Percentiles rank a stretch among this genome's conserved stretches.
phyloP scores from a whole-genome alignment of 37 sponge, comb jelly and placozoan genomes.

The Crambe crambe region DNA sequence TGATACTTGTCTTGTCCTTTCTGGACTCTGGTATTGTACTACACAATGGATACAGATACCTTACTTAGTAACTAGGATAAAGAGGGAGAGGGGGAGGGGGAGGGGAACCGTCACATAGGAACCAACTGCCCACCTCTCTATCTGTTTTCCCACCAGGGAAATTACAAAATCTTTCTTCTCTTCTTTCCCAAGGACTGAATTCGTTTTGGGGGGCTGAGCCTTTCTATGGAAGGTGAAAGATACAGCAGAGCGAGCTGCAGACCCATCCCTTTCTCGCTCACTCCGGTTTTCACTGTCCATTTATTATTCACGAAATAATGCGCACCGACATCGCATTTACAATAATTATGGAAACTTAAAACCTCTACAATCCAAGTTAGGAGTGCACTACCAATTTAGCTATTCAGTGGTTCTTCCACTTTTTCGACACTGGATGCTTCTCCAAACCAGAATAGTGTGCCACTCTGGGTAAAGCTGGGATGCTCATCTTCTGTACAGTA shows the following conservation, averaged over 20 bases:
- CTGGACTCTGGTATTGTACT: background rate
- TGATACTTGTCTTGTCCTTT: slow-evolving; percentile 50
- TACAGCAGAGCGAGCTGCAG: background rate
- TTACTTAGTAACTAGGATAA: background rate
- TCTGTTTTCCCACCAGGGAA: slow-evolving; percentile 56
- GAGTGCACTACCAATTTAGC: too few relatives aligned
- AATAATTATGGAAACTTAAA: too few relatives aligned
- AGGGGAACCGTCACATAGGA: background rate
- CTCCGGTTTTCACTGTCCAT: background rate
- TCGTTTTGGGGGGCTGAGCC: background rate
- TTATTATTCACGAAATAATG: background rate
- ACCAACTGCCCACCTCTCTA: slow-evolving; percentile 46
- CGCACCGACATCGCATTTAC: background rate
- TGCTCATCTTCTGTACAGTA: too few relatives aligned
- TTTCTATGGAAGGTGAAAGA: slow-evolving; percentile 37
- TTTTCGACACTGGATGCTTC: too few relatives aligned
- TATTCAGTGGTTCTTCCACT: too few relatives aligned
- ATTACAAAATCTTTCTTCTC: slow-evolving; percentile 56
- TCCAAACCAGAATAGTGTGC: too few relatives aligned
- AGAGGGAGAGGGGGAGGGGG: background rate
- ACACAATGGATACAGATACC: background rate
- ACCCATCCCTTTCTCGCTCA: background rate
- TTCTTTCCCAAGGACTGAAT: background rate
- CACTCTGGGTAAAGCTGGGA: too few relatives aligned
- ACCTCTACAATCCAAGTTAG: too few relatives aligned